Conservation (phyloP, 2,113 vertebrate species). For the Rhea americana region DNA sequence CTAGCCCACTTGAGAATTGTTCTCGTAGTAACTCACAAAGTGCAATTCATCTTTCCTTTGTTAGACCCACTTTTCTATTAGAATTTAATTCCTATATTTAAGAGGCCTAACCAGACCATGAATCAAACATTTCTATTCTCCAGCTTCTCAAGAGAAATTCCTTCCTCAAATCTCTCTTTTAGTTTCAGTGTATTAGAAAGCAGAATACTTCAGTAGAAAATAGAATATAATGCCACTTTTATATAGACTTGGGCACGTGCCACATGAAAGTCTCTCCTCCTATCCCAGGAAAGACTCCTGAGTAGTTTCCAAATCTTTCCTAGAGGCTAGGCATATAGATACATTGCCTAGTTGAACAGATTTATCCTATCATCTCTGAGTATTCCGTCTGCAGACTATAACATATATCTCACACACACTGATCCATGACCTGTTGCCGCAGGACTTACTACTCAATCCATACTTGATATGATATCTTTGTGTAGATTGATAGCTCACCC, state of each 20-base stretch:
- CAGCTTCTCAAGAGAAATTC: neutral
- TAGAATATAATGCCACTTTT: neutral
- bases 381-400: neutral
- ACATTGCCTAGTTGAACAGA: neutral
- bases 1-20: neutral
- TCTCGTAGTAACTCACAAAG: neutral
- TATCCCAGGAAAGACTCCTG: neutral
- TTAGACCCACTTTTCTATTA: neutral
- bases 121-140: neutral
- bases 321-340: neutral
- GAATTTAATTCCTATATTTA: neutral
- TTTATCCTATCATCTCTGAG: neutral
- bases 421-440: neutral
- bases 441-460: neutral
- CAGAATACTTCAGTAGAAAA: neutral
- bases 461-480: neutral
- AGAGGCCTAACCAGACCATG: neutral
- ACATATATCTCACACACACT: neutral
- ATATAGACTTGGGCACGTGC: neutral
- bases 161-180: neutral
- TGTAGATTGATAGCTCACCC: fast-evolving
- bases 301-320: neutral
- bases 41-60: neutral
- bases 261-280: neutral
- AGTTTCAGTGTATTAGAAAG: neutral